Percentiles rank a stretch among this genome's conserved stretches.
Conservation (phyloP, 2,797 vertebrate genomes). For the Emys orbicularis region DNA sequence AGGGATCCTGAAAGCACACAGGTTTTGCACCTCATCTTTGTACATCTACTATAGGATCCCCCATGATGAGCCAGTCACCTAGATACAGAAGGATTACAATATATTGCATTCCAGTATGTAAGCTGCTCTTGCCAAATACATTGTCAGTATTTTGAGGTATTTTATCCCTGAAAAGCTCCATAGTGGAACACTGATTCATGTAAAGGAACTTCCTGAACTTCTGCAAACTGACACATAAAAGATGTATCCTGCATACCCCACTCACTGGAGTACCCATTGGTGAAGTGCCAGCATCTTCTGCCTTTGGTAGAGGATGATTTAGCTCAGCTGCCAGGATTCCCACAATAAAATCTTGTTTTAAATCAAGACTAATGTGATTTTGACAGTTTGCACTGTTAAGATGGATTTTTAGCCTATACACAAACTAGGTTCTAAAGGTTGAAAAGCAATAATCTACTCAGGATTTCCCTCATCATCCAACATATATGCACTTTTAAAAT, state of each 20-base stretch:
- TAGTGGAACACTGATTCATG: not conserved
- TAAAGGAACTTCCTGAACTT: not conserved
- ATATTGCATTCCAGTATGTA: not conserved
- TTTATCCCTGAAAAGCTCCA: not conserved
- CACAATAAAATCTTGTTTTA: slow-evolving; percentile 36
- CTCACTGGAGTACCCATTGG: not conserved
- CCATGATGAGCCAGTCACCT: not conserved
- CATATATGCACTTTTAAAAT: not conserved
- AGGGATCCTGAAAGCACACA: not conserved
- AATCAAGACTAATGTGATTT: slow-evolving; percentile 54
- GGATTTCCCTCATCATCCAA: slow-evolving; percentile 28
- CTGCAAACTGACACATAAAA: not conserved
- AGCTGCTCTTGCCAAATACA: not conserved
- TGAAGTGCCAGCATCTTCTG: not conserved
- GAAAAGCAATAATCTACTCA: slow-evolving; percentile 39
- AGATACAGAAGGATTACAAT: not conserved
- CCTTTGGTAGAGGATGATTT: not conserved
- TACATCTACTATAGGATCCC: not conserved
- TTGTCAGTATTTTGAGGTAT: not conserved
- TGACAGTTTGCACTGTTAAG: slow-evolving; percentile 52
- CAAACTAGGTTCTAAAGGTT: not conserved
- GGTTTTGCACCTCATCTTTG: not conserved
- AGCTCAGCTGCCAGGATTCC: not conserved
- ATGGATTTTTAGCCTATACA: slow-evolving; percentile 15
- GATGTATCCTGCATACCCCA: not conserved